Percentiles rank a stretch among this genome's conserved stretches.
Evolutionary conservation across 2,113 vertebrate species (phyloP).

Genomic region (Pantherophis guttatus): DNA sequence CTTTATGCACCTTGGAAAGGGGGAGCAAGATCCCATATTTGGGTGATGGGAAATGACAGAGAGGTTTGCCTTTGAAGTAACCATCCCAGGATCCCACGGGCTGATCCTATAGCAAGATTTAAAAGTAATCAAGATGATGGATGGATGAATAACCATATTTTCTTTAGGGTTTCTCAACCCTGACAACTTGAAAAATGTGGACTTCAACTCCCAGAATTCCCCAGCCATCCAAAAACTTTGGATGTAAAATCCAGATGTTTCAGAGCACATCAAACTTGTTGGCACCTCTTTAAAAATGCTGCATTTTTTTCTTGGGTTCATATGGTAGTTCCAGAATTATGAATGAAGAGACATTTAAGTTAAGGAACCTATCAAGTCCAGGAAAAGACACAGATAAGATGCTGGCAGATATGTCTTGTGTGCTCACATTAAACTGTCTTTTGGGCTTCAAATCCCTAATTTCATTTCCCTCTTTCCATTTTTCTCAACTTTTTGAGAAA

Average conservation of each 20-base stretch:
- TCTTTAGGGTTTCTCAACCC: background rate
- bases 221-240: background rate
- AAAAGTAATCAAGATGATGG: background rate
- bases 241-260: background rate
- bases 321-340: background rate
- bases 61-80: conserved; percentile 52
- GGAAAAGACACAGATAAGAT: background rate
- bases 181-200: background rate
- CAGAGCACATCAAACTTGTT: background rate
- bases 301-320: background rate
- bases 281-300: background rate
- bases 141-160: background rate
- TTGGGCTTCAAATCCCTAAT: background rate
- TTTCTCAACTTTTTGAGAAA: too few species aligned
- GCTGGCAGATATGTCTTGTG: background rate
- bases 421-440: background rate
- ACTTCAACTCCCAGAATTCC: background rate
- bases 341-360: background rate
- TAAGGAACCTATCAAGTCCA: background rate
- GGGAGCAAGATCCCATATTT: conserved; percentile 65
- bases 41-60: conserved; percentile 65
- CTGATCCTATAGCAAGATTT: conserved; percentile 58
- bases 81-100: conserved; percentile 73
- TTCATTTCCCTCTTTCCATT: background rate
- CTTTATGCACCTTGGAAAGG: conserved; percentile 60